A percentile compares a stretch with the other conserved stretches of the same genome.
phyloP scores from a whole-genome alignment of 2,888 invertebrate species.

The Leptopilina drosophilae region DNA sequence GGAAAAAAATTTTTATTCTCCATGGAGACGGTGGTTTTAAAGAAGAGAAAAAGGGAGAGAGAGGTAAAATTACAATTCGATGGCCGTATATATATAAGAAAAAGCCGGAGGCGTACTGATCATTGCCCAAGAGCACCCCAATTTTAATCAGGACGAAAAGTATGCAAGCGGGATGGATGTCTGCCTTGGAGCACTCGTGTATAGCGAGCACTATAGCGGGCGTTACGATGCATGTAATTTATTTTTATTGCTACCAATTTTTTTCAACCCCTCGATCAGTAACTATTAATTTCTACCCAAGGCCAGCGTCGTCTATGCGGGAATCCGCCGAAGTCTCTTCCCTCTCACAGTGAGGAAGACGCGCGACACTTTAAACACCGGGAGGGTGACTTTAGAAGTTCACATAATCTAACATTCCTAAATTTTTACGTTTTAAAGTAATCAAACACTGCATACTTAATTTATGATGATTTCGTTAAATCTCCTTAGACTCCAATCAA shows the following conservation, averaged over 20 bases:
- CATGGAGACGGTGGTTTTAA: neutral
- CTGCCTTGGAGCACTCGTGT: slow-evolving; percentile 63
- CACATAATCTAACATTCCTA: too few species aligned
- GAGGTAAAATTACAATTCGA: slow-evolving; percentile 13
- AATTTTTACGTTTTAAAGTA: too few species aligned
- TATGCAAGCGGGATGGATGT: slow-evolving; percentile 75
- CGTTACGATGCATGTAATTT: slow-evolving; percentile 77
- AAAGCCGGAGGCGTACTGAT: slow-evolving; percentile 68
- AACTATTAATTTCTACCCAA: slow-evolving; percentile 73
- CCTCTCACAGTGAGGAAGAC: neutral
- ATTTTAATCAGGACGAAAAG: slow-evolving; percentile 77
- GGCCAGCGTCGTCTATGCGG: slow-evolving; percentile 43
- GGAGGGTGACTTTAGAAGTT: neutral
- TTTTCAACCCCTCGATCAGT: slow-evolving; percentile 75
- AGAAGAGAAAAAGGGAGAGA: neutral
- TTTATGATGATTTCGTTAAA: slow-evolving; percentile 45
- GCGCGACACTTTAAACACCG: neutral
- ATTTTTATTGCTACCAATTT: slow-evolving; percentile 77
- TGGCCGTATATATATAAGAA: neutral
- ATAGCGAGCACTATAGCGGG: slow-evolving; percentile 66
- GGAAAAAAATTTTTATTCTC: too few species aligned
- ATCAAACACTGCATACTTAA: too few species aligned
- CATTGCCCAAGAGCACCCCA: slow-evolving; percentile 74
- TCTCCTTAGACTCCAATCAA: neutral
- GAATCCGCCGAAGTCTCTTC: slow-evolving; percentile 21